Evolutionary conservation across 53 echinoderm and acorn worm genomes (phyloP), one percentile per base, ranked within the genome.

Genomic region (Echinarachnius parma): DNA sequence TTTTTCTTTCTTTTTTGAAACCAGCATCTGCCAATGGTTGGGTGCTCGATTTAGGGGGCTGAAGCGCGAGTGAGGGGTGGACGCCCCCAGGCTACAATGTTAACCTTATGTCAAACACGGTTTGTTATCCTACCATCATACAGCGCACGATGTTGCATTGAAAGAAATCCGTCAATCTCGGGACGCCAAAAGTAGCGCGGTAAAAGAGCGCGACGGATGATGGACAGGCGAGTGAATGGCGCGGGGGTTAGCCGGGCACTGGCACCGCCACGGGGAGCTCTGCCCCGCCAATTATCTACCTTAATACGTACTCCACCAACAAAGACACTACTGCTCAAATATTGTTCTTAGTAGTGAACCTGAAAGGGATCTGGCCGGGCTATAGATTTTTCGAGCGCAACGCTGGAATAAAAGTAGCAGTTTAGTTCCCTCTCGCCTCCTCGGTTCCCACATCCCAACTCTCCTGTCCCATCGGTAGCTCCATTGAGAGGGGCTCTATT

Each of bases 51-150:
- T 62, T 59, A n/a, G n/a, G 37, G 76, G 47, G 37, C 58, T 28
- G 16, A 24, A 28, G 63, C 50, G 28, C 39, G 21, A 54, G 68
- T n/a, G n/a, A n/a, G n/a, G n/a, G n/a, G n/a, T n/a, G n/a, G n/a
- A 35, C 30, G 21, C 79, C 76, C 81, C 81, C 81, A 81, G 75
- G 86, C 81, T 70, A 81, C 86, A 86, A 86, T 86, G 86, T 86
- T 86, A 86, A 86, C 86, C 86, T 86, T 86, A 86, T 86, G 86
- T 86, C 86, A 86, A 86, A 86, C 86, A 86, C 70, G 86, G 86
- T 81, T 86, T 86, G 86, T 86, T 86, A 86, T 86, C 86, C 86
- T 77, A 81, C 67, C 75, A 86, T 83, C 83, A 77, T 77, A 66
- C 37, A 56, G 58, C 70, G 70, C 78, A 58, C 81, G 81, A 81